Base-by-base conservation (phyloP, 2,888 invertebrate species). In the Diachrysia chrysitis region DNA sequence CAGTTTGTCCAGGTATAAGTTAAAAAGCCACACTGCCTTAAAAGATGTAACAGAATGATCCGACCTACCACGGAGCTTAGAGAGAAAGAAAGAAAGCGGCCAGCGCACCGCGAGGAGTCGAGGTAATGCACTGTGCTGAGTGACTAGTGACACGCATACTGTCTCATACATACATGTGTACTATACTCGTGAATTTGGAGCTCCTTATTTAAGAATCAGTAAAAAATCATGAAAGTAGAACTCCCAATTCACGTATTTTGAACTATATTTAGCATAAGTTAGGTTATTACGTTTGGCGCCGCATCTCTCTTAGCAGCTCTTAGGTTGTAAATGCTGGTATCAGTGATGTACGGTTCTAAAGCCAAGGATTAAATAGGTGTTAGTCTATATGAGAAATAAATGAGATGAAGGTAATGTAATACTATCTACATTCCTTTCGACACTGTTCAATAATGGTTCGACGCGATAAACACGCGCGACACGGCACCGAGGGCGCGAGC, bases 1-100 rank as follows among this genome's bases (percentile, higher is more conserved):
- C 91, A 91, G 92, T 94, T 87, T 95, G 94, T 95, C 90, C 95
- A 95, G 95, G 95, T 94, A 83, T 88, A 90, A 89, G 86, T 90
- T 90, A 92, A 85, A 91, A 90, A 88, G 91, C 93, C 94, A 94
- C 94, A 95, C 94, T 91, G 94, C 93, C 93, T 92, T 90, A 88
- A 89, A 89, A 85, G 82, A 82, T 82, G 89, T 91, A 90, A 89
- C 88, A 87, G 90, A 90, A 89, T 87, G 88, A 88, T 87, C 85
- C 88, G 87, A 84, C 86, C 86, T 84, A 87, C 89, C 85, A 87
- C 87, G 92, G 91, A 90, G 93, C 90, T 90, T 87, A 89, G 83
- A 88, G 87, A 90, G 86, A 85, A 85, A 85, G 87, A 87, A 84
- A 77, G 73, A 82, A 79, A 80, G 84, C 86, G 85, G 85, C 83